Evolutionary conservation across 2,797 vertebrate species (phyloP), one percentile per base, ranked within the genome.

Genomic region (Columba guinea): DNA sequence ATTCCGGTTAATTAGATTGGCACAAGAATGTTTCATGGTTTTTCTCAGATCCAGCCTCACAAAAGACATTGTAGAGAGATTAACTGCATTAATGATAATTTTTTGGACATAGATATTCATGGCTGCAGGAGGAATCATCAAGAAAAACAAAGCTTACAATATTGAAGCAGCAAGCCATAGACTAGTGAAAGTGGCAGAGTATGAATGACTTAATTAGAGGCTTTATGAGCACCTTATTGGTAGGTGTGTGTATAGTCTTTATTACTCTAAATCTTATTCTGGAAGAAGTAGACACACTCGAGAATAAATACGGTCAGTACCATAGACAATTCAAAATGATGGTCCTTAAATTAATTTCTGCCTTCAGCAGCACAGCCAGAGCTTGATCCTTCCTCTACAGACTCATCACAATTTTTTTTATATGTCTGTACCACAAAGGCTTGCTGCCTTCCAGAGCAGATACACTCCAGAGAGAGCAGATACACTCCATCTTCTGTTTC

Each of bases 311-410:
- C 37, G 85, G 68, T 58, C 75, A 80, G n/a, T 68, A 62, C 26
- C 3, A 5, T 46, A 85, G 78, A 75, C 58, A 85, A 55, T 68
- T 62, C 11, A 77, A 90, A 90, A 65, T 77, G 35, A 68, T 41
- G 85, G 71, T 65, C 30, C 22, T 73, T 84, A 83, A 85, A 94
- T 92, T 87, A 89, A 78, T 87, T 77, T 92, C 48, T 89, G 20
- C 14, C 32, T 95, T 90, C 65, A 56, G 22, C 30, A 81, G 23
- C 27, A 63, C n/a, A 81, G 28, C 11, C 65, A 86, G 76, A 86
- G 46, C 41, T 56, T 80, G 48, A 79, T 59, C 51, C 13, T 1
- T 0, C 30, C 34, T 48, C 51, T 18, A 30, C 6, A 78, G 34
- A 26, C 10, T 39, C 30, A 32, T 26, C n/a, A 71, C 39, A 77